phyloP scores from a whole-genome alignment of 2,797 vertebrate species.

The Rhinoraja longicauda region DNA sequence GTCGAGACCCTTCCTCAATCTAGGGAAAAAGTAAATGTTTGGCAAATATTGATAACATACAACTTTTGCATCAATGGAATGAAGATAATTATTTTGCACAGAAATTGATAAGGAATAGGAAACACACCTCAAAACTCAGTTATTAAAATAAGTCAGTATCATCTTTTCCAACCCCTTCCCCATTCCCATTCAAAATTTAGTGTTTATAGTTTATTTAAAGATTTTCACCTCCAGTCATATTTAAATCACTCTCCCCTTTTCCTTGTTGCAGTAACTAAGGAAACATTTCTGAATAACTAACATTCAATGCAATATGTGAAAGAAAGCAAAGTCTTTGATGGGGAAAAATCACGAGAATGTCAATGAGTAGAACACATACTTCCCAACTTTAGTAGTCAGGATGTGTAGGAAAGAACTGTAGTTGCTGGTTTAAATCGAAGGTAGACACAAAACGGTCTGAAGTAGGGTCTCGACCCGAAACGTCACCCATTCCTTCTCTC shows the following conservation, averaged over 20 bases:
- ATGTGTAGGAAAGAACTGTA: background rate
- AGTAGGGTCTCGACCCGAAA: no score
- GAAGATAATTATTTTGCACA: conserved; percentile 7
- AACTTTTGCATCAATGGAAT: background rate
- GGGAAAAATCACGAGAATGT: background rate
- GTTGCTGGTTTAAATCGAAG: no score
- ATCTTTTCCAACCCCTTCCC: background rate
- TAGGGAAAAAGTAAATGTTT: no score
- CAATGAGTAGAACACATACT: background rate
- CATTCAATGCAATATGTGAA: background rate
- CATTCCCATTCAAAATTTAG: background rate
- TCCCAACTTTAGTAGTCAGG: background rate
- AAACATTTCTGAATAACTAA: background rate
- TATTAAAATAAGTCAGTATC: background rate
- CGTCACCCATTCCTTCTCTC: no score
- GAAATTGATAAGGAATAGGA: background rate
- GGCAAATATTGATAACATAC: background rate
- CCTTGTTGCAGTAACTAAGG: background rate
- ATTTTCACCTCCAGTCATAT: background rate
- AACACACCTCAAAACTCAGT: background rate
- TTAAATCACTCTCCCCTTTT: background rate
- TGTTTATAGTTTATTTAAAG: background rate
- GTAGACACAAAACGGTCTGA: no score
- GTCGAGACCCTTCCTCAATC: no score
- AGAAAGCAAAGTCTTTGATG: background rate